phyloP scores from a whole-genome alignment of 2,888 invertebrate species.

The Encarsia formosa region DNA sequence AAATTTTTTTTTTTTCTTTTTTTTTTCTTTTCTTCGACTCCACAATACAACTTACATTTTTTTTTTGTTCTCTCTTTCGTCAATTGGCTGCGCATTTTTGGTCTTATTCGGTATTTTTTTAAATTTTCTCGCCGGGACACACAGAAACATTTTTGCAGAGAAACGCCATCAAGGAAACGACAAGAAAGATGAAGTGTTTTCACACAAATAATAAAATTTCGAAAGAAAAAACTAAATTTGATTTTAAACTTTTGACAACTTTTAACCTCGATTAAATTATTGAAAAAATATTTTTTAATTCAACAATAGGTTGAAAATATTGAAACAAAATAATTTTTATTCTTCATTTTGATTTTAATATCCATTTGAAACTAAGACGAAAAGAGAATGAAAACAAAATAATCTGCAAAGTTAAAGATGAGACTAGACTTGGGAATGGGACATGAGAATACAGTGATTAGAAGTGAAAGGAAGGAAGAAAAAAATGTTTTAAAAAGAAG shows the following conservation, averaged over 20 bases:
- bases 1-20: constrained; percentile 37
- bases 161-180: constrained; percentile 21
- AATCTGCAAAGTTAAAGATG: too few species aligned
- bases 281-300: too few species aligned
- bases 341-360: too few species aligned
- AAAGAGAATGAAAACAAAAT: too few species aligned
- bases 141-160: constrained; percentile 26
- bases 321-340: too few species aligned
- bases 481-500: constrained; percentile 15
- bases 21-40: too few species aligned
- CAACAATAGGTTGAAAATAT: too few species aligned
- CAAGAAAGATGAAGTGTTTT: constrained; percentile 10
- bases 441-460: constrained; percentile 9
- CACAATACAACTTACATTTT: constrained; percentile 49
- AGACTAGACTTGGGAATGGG: neutral
- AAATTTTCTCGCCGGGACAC: constrained; percentile 22
- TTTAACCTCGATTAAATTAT: too few species aligned
- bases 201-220: constrained; percentile 1
- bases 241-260: too few species aligned
- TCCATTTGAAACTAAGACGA: too few species aligned
- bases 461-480: constrained; percentile 9
- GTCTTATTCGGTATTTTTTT: constrained; percentile 21
- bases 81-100: constrained; percentile 39
- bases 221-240: constrained; percentile 2
- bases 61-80: constrained; percentile 46